Conservation (phyloP, 2,113 vertebrate genomes). For the Cinclus mexicanus region DNA sequence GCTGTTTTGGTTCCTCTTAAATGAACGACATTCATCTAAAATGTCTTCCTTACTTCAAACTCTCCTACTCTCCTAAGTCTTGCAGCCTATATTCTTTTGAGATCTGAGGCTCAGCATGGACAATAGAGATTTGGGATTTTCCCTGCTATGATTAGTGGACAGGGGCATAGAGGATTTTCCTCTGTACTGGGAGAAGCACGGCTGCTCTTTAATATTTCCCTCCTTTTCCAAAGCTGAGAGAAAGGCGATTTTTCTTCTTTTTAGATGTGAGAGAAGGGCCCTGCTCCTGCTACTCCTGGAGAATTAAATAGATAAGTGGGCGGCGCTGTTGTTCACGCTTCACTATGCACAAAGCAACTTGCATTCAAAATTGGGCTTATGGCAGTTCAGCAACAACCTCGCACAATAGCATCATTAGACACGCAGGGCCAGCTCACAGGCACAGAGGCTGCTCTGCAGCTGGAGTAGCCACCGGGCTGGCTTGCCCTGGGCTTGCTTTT, state of each 20-base stretch:
- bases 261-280: neutral
- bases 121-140: neutral
- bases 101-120: neutral
- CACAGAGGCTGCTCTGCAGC: conserved; percentile 38
- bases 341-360: conserved; percentile 63
- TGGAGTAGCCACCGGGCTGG: conserved; percentile 2
- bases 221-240: conserved; percentile 11
- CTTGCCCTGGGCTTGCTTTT: neutral
- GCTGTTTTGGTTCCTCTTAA: neutral
- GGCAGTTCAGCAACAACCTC: conserved; percentile 4
- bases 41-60: neutral
- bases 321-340: conserved; percentile 68
- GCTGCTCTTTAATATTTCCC: conserved; percentile 22
- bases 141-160: neutral
- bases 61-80: neutral
- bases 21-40: neutral
- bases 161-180: neutral
- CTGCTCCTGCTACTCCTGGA: conserved; percentile 43
- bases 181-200: neutral
- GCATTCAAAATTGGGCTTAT: conserved; percentile 20
- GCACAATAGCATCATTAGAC: conserved; percentile 62
- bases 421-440: conserved; percentile 32
- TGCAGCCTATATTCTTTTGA: neutral
- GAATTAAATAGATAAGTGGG: conserved; percentile 70
- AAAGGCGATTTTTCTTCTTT: conserved; percentile 50